Evolutionary conservation across 2,797 vertebrate genomes (phyloP).

Genomic region (Sebastes itinus): DNA sequence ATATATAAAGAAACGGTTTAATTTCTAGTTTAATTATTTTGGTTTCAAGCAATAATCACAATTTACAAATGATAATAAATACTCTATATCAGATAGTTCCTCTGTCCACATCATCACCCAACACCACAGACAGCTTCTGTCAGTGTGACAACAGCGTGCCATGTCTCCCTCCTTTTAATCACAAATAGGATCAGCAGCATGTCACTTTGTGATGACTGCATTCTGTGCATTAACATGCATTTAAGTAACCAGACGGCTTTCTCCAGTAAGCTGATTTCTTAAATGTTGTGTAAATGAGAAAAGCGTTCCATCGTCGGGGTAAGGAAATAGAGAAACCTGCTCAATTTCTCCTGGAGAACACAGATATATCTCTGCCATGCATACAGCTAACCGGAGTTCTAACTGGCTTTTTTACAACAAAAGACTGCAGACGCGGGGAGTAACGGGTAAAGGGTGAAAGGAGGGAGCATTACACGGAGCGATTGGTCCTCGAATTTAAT

Average conservation of each 20-base stretch:
- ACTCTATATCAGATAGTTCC: neutral
- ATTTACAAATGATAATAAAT: neutral
- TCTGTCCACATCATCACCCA: neutral
- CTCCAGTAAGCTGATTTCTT: neutral
- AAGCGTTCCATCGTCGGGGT: rapidly evolving
- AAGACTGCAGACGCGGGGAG: neutral
- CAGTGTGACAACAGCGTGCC: neutral
- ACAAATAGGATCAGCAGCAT: neutral
- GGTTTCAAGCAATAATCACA: neutral
- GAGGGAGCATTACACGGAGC: neutral
- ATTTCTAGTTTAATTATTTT: neutral
- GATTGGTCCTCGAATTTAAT: neutral
- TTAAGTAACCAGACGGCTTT: neutral
- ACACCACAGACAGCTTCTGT: too few species aligned
- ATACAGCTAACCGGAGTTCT: neutral
- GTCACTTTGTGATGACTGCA: neutral
- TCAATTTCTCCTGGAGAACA: neutral
- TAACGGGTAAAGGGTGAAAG: neutral
- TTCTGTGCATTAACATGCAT: neutral
- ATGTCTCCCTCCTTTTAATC: neutral
- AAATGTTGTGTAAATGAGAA: neutral
- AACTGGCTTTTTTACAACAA: neutral
- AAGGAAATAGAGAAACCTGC: neutral
- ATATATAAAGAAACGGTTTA: too few species aligned
- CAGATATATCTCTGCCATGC: neutral